Evolutionary conservation across 2,888 invertebrate genomes (phyloP), one percentile per base, ranked within the genome.

Genomic region (Hololepta plana): DNA sequence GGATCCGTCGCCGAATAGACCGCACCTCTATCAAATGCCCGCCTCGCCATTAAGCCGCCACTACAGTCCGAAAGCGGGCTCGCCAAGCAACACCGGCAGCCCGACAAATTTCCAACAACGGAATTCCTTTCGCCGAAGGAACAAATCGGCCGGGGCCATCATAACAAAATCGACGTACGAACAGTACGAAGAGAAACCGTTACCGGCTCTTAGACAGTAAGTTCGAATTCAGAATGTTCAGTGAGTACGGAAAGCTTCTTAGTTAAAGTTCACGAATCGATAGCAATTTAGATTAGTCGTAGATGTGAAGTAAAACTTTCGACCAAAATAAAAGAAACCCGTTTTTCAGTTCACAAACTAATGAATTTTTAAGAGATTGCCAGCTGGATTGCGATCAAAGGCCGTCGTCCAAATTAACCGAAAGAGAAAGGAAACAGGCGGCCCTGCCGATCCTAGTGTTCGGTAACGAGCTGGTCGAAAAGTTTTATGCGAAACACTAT

Each of bases 361-460:
- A 80, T 53, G 80, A 81, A 55, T 80, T 75, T 52, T 66, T 80
- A 35, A 61, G 74, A 38, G 73, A 72, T 53, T 72, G 70, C 42
- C 77, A 79, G 36, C 47, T 66, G 28, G 60, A 63, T 3, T 55
- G 57, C 0, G 65, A 67, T 34, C 51, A 59, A 24, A 64, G 66
- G 49, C 42, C 57, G 43, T 46, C 62, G 38, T 61, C 71, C 38
- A 58, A 61, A 54, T 44, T 77, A 27, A 81, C 77, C 31, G 84
- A 84, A 43, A 58, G 81, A 27, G 84, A 84, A 49, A 67, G 77
- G 42, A 79, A 84, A 43, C 77, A 90, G 51, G 91, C 91, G 1
- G 82, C 87, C 0, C 52, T 87, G 31, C 85, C 90, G 0, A 87
- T 91, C 43, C 64, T 88, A 28, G 82, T 91, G 20, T 91, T 91